These are phyloP conservation scores for Brachionus paranguensis DNA, from an alignment of 1,140 invertebrate genomes.

Conservation along the genomic window DNA sequence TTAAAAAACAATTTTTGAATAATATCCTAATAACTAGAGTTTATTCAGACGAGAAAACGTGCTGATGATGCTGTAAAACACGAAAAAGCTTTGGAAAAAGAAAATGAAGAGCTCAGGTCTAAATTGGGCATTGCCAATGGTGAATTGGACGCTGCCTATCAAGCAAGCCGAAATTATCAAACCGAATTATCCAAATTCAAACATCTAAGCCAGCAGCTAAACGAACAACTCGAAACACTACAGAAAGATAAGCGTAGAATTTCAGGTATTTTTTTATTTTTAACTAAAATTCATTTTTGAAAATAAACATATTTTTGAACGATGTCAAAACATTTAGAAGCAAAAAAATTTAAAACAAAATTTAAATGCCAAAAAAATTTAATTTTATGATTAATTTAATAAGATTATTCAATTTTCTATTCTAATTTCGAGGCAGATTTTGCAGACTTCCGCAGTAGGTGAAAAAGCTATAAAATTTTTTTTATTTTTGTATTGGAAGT, in stretches of 20 bases:
- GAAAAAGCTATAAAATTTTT: too few species aligned
- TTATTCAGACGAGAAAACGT: constrained; percentile 4
- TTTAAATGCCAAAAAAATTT: too few species aligned
- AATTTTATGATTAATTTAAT: too few species aligned
- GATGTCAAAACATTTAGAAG: too few species aligned
- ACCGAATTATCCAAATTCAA: constrained; percentile 29
- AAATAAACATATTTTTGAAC: too few species aligned
- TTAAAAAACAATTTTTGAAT: too few species aligned
- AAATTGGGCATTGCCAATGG: constrained; percentile 8
- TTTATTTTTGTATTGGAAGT: too few species aligned
- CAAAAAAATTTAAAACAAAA: too few species aligned
- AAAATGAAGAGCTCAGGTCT: not conserved
- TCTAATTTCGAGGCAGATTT: too few species aligned
- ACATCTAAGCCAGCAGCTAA: constrained; percentile 5
- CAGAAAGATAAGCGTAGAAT: constrained; percentile 33
- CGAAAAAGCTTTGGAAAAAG: constrained; percentile 39
- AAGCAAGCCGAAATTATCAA: constrained; percentile 24
- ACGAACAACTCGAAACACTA: constrained; percentile 9
- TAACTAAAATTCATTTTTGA: not conserved
- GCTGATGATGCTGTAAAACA: not conserved
- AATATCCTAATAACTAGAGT: not conserved
- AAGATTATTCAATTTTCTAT: too few species aligned
- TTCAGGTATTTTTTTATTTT: not conserved
- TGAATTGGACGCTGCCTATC: constrained; percentile 30
- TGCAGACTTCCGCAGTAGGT: too few species aligned